Conservation (phyloP, 2,113 vertebrate genomes). For the Willisornis vidua region DNA sequence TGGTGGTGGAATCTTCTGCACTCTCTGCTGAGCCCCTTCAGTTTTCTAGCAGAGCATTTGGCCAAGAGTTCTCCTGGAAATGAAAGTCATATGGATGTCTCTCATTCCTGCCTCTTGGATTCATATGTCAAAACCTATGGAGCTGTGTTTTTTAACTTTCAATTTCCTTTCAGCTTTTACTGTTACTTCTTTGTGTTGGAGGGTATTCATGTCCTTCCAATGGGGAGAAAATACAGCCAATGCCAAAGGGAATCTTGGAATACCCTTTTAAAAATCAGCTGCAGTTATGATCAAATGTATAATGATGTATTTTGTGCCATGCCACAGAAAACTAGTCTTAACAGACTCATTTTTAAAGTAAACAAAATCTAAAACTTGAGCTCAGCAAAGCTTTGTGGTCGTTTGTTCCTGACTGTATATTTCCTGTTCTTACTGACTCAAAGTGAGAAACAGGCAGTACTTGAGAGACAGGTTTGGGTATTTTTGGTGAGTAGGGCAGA, state of each 20-base stretch:
- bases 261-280: neutral
- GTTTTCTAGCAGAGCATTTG: neutral
- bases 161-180: neutral
- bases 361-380: neutral
- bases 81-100: neutral
- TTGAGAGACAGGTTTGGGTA: slow-evolving; percentile 50
- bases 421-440: slow-evolving; percentile 21
- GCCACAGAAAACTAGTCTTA: neutral
- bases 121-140: neutral
- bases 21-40: neutral
- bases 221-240: neutral
- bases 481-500: slow-evolving; percentile 34
- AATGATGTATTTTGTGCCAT: neutral
- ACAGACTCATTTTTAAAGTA: neutral
- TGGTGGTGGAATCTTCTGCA: neutral
- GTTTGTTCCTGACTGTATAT: neutral
- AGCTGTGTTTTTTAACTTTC: neutral
- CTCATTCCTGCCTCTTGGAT: neutral
- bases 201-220: neutral
- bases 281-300: neutral
- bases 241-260: neutral
- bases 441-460: slow-evolving; percentile 35
- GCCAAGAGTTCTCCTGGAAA: neutral
- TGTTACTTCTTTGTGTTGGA: neutral
- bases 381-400: neutral